Evolutionary conservation across 2,888 invertebrate genomes (phyloP).

Genomic region (Ecdyonurus torrentis): DNA sequence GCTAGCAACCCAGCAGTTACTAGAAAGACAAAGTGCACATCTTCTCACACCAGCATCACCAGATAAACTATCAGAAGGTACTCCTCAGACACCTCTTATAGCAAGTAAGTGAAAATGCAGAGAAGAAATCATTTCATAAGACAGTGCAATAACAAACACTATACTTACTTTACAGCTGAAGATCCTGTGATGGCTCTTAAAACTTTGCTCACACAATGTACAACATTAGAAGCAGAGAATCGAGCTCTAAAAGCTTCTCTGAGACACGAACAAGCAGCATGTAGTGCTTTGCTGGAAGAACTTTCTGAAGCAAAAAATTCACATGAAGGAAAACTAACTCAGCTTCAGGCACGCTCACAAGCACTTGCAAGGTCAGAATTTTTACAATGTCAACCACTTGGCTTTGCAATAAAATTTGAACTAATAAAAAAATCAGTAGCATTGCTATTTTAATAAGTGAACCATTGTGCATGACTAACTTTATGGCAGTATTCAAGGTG

Average conservation of each 20-base stretch:
- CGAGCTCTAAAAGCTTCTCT: slow-evolving; percentile 19
- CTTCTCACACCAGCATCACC: background rate
- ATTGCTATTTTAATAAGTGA: too few relatives aligned
- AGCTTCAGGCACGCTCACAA: slow-evolving; percentile 32
- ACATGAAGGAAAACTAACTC: slow-evolving; percentile 24
- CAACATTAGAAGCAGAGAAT: slow-evolving; percentile 14
- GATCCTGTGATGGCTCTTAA: slow-evolving; percentile 12
- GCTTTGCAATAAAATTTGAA: too few relatives aligned
- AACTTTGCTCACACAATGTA: slow-evolving; percentile 13
- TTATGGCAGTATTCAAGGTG: too few relatives aligned
- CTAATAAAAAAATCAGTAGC: too few relatives aligned
- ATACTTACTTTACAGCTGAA: background rate
- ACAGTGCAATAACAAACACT: too few relatives aligned
- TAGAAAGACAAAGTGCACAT: slow-evolving; percentile 9
- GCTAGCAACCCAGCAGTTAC: slow-evolving; percentile 14
- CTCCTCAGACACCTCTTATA: background rate
- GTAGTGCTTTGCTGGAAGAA: slow-evolving; percentile 35
- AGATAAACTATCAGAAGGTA: background rate
- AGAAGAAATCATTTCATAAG: too few relatives aligned
- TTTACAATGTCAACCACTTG: too few relatives aligned
- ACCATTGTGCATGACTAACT: too few relatives aligned
- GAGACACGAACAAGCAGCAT: slow-evolving; percentile 32
- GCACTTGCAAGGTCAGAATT: slow-evolving; percentile 47
- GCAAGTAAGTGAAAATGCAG: background rate
- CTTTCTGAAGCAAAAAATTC: slow-evolving; percentile 25